These are phyloP conservation scores for Apamea monoglypha DNA, from an alignment of 2,888 invertebrate species.

Conservation along the genomic window DNA sequence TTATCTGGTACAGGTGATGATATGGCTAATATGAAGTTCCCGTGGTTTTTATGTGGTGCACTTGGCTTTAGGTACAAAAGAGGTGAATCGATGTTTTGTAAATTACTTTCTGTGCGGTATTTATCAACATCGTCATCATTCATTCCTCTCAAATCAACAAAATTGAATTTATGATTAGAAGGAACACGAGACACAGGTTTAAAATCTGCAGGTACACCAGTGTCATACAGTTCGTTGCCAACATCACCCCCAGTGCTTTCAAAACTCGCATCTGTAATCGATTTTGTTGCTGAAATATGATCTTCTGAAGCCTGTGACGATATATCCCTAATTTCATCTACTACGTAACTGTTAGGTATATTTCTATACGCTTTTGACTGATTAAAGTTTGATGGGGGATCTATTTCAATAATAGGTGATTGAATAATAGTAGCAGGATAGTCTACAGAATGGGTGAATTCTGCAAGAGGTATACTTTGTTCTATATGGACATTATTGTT, in stretches of 20 bases:
- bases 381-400: constrained; percentile 78
- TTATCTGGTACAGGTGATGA: constrained; percentile 77
- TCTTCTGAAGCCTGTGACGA: constrained; percentile 89
- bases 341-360: constrained; percentile 81
- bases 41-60: constrained; percentile 89
- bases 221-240: constrained; percentile 82
- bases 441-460: constrained; percentile 93
- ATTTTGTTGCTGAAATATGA: constrained; percentile 84
- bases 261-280: constrained; percentile 84
- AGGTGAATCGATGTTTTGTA: constrained; percentile 91
- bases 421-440: constrained; percentile 93
- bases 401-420: constrained; percentile 92
- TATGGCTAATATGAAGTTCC: constrained; percentile 80
- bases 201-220: constrained; percentile 76
- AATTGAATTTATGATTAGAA: constrained; percentile 79
- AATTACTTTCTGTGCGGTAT: constrained; percentile 85
- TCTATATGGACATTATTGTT: constrained; percentile 88
- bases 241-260: constrained; percentile 83
- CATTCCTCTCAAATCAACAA: constrained; percentile 85
- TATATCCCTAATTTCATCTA: constrained; percentile 86
- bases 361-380: constrained; percentile 84
- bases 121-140: constrained; percentile 86
- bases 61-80: constrained; percentile 88
- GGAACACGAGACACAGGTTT: constrained; percentile 73
- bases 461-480: constrained; percentile 92